These are phyloP conservation scores for Aphelinus certus DNA, from an alignment of 1,140 invertebrate species.

Conservation along the genomic window DNA sequence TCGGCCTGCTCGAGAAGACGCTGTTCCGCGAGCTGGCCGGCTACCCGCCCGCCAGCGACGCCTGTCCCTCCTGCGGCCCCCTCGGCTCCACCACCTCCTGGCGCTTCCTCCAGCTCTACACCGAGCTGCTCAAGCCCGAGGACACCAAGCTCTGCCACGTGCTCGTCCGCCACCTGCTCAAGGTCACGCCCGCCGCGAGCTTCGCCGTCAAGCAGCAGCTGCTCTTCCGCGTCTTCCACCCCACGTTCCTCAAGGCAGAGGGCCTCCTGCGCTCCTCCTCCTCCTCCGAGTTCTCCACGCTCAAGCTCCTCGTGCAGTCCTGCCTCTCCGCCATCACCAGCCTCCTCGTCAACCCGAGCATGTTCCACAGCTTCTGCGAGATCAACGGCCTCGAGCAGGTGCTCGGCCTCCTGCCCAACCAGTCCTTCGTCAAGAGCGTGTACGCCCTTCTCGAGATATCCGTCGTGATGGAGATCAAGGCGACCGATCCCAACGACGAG, in stretches of 20 bases:
- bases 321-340: slow-evolving; percentile 71
- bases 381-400: slow-evolving; percentile 68
- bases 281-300: slow-evolving; percentile 52
- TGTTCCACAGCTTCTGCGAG: slow-evolving; percentile 70
- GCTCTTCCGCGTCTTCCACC: slow-evolving; percentile 70
- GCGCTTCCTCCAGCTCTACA: slow-evolving; percentile 71
- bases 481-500: slow-evolving; percentile 50
- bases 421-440: slow-evolving; percentile 69
- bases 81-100: slow-evolving; percentile 58
- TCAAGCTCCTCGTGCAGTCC: slow-evolving; percentile 70
- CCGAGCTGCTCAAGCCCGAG: slow-evolving; percentile 66
- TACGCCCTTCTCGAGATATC: slow-evolving; percentile 72
- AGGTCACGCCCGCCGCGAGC: slow-evolving; percentile 68
- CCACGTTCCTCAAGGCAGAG: slow-evolving; percentile 70
- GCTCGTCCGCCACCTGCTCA: slow-evolving; percentile 70
- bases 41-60: slow-evolving; percentile 45
- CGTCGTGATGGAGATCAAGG: slow-evolving; percentile 71
- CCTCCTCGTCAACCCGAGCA: slow-evolving; percentile 66
- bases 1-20: slow-evolving; percentile 68
- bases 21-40: slow-evolving; percentile 71
- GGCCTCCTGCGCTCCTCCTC: slow-evolving; percentile 56
- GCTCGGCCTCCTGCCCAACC: slow-evolving; percentile 65
- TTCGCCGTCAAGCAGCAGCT: slow-evolving; percentile 68
- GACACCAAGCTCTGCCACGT: slow-evolving; percentile 68
- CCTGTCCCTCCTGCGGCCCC: slow-evolving; percentile 50